phyloP scores from a whole-genome alignment of 2,113 vertebrate species.

The Rhabdomys dilectus region DNA sequence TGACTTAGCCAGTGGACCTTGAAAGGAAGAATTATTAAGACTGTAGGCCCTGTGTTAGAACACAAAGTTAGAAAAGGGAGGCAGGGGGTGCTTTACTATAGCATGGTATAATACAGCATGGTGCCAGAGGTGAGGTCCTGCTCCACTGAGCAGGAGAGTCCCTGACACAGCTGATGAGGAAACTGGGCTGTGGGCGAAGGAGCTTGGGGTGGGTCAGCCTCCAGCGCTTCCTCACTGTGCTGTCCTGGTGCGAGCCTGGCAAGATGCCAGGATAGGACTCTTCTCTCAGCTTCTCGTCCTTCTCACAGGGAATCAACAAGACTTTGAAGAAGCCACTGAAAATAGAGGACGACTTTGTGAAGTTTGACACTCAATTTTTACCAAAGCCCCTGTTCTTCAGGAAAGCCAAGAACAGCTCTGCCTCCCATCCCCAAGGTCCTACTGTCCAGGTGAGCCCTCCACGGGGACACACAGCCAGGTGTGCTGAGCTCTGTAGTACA shows the following conservation, averaged over 20 bases:
- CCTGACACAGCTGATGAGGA: accelerated
- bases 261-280: accelerated
- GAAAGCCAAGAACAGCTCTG: slow-evolving; percentile 80
- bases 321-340: slow-evolving; percentile 76
- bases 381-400: slow-evolving; percentile 91
- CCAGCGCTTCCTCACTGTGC: accelerated
- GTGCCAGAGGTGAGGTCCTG: background rate
- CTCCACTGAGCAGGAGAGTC: no score
- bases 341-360: slow-evolving; percentile 86
- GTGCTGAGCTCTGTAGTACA: background rate
- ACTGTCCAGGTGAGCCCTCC: slow-evolving; percentile 73
- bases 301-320: slow-evolving; percentile 70
- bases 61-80: background rate
- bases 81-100: background rate
- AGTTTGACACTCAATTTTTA: slow-evolving; percentile 85
- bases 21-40: background rate
- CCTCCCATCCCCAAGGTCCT: slow-evolving; percentile 46
- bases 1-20: background rate
- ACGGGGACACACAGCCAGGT: background rate
- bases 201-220: accelerated
- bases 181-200: accelerated
- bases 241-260: background rate
- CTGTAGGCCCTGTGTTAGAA: no score
- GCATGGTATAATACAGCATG: accelerated
- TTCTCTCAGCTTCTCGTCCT: background rate